Conservation (phyloP, 2,888 invertebrate genomes). For the Pyralis farinalis region DNA sequence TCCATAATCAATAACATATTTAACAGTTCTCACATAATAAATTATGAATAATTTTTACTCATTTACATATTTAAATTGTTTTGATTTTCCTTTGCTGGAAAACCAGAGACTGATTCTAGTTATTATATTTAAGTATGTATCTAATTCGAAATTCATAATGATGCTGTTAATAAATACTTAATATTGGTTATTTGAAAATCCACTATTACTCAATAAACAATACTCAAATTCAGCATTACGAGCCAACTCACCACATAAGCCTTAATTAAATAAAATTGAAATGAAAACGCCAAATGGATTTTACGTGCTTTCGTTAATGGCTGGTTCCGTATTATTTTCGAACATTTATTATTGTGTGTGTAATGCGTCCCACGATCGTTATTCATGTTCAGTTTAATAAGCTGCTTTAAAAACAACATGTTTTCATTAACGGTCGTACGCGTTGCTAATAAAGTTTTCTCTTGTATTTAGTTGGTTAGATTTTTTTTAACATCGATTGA, state of each 20-base stretch:
- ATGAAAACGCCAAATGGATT: conserved; percentile 79
- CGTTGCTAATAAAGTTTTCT: conserved; percentile 54
- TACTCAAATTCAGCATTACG: conserved; percentile 42
- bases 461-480: conserved; percentile 11
- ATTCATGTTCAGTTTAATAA: conserved; percentile 75
- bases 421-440: conserved; percentile 58
- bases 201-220: conserved; percentile 29
- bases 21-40: no score
- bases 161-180: conserved; percentile 4
- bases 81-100: no score
- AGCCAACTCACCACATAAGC: conserved; percentile 55
- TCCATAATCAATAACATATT: no score
- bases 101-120: no score
- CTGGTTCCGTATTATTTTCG: conserved; percentile 73
- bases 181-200: conserved; percentile 28
- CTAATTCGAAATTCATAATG: no score
- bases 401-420: conserved; percentile 77
- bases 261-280: conserved; percentile 81
- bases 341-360: conserved; percentile 67
- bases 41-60: no score
- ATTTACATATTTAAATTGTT: no score
- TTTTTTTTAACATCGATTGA: not conserved
- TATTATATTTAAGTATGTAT: no score
- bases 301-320: conserved; percentile 79
- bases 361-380: conserved; percentile 64